Evolutionary conservation across 2,113 vertebrate genomes (phyloP), one percentile per base, ranked within the genome.

Genomic region (Struthidea cinerea): DNA sequence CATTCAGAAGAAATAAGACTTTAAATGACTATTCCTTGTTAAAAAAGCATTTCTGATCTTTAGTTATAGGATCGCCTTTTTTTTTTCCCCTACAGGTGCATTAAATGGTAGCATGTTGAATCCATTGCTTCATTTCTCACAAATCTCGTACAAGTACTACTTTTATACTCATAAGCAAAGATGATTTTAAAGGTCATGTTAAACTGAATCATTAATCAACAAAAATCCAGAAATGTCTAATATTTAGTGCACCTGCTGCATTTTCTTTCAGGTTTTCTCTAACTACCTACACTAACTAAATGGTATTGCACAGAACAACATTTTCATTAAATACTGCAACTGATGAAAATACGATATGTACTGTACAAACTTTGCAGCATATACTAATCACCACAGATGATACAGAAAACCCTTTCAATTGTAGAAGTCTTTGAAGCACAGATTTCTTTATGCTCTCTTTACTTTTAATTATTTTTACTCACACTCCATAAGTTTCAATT

Each of bases 381-480:
- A 65, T 24, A 75, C 50, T 67, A 41, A 76, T 76, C 32, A 39
- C 10, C 39, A 55, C 17, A 89, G 81, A 73, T 20, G 55, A 47
- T 67, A 82, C 6, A 59, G 55, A 83, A 94, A 91, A 80, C 32
- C 3, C 10, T 84, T 96, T 86, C 68, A 91, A 4, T 47, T 55
- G 30, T 32, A 73, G 37, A 79, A 90, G 52, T 78, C 47, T 73
- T 87, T 26, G 64, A 46, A 93, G 24, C 39, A 76, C 21, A 86
- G 15, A 32, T 91, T 13, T 86, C 52, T 95, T 91, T 85, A 84
- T 1, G n/a, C 6, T 94, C 23, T 75, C 64, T 92, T 93, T 89
- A 37, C 2, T 96, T 91, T 61, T 88, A 97, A 94, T 95, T 95
- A 95, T 93, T 93, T 95, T 94, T 96, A 61, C 76, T 89, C 78